phyloP scores from a whole-genome alignment of 1,140 invertebrate species.

The Drosophila subpulchrella region DNA sequence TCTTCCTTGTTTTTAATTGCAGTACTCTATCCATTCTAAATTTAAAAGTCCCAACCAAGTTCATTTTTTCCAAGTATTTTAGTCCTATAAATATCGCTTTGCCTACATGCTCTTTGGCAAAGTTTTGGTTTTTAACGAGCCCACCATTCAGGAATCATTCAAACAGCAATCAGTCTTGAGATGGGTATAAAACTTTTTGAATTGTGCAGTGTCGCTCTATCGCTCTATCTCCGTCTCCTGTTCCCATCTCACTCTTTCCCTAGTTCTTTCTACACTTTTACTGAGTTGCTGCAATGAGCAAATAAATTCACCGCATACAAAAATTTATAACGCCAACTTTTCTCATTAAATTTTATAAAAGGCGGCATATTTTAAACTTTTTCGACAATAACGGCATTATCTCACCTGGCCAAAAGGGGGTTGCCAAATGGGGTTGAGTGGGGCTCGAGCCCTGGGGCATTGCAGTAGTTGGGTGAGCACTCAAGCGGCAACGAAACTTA shows the following conservation, averaged over 20 bases:
- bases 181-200: slow-evolving; percentile 40
- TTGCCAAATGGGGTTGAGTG: not conserved
- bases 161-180: slow-evolving; percentile 50
- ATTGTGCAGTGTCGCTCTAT: slow-evolving; percentile 39
- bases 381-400: slow-evolving; percentile 79
- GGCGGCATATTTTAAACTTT: slow-evolving; percentile 82
- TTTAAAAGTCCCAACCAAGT: no score
- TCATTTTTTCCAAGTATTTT: not conserved
- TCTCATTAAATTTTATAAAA: slow-evolving; percentile 84
- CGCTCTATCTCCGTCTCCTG: not conserved
- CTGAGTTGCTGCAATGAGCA: slow-evolving; percentile 53
- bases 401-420: slow-evolving; percentile 56
- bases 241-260: not conserved
- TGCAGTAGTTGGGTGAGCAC: slow-evolving; percentile 71
- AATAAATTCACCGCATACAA: slow-evolving; percentile 81
- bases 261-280: slow-evolving; percentile 1
- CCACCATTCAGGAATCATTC: slow-evolving; percentile 44
- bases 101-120: not conserved
- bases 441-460: slow-evolving; percentile 24
- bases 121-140: not conserved
- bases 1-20: no score
- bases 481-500: slow-evolving; percentile 79
- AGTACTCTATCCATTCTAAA: no score
- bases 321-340: slow-evolving; percentile 82
- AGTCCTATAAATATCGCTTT: not conserved